A percentile compares a stretch with the other conserved stretches of the same genome.
Conservation (phyloP, 2,888 invertebrate species). For the Acrobasis consociella region DNA sequence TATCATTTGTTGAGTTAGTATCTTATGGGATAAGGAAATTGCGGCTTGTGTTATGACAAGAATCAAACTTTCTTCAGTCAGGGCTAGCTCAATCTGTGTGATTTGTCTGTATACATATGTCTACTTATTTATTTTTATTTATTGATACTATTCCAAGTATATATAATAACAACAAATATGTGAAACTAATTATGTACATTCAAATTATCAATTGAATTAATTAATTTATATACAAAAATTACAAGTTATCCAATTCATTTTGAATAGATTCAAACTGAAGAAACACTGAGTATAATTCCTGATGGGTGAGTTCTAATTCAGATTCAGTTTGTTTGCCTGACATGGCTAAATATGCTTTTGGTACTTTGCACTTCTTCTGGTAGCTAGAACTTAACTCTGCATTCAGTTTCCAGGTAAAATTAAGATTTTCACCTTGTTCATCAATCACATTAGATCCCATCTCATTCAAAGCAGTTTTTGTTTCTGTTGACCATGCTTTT, state of each 20-base stretch:
- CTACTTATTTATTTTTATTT: too few relatives aligned
- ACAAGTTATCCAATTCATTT: slow-evolving; percentile 69
- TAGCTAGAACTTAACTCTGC: slow-evolving; percentile 72
- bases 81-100: too few relatives aligned
- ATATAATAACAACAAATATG: too few relatives aligned
- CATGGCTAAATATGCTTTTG: slow-evolving; percentile 65
- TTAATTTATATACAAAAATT: slow-evolving; percentile 27
- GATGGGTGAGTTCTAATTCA: slow-evolving; percentile 69
- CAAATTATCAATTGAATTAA: slow-evolving; percentile 16
- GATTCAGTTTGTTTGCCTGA: slow-evolving; percentile 43
- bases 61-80: too few relatives aligned
- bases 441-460: slow-evolving; percentile 47
- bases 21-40: too few relatives aligned
- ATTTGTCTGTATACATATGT: too few relatives aligned
- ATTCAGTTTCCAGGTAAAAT: slow-evolving; percentile 68
- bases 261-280: slow-evolving; percentile 72
- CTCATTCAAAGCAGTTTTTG: slow-evolving; percentile 59
- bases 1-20: too few relatives aligned
- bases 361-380: slow-evolving; percentile 65
- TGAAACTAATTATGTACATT: not conserved
- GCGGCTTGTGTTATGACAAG: too few relatives aligned
- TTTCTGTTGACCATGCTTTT: slow-evolving; percentile 71
- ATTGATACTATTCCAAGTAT: too few relatives aligned
- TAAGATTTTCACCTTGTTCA: slow-evolving; percentile 45
- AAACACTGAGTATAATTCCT: slow-evolving; percentile 67